phyloP scores from a whole-genome alignment of 2,113 vertebrate species.

The Megalops atlanticus region DNA sequence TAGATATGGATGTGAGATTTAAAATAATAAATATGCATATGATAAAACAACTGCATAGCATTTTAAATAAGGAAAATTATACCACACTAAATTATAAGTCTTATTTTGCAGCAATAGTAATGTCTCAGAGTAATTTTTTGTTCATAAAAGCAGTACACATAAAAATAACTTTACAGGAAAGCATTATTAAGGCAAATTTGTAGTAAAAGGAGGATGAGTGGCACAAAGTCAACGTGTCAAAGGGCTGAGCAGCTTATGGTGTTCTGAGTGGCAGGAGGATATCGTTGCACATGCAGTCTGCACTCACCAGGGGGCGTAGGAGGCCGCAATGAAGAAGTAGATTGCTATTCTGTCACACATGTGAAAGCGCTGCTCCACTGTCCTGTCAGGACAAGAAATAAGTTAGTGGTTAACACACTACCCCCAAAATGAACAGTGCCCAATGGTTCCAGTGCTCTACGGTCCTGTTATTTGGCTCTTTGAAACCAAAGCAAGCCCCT shows the following conservation, averaged over 20 bases:
- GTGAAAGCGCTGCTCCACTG: constrained; percentile 85
- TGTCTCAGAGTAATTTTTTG: too few relatives aligned
- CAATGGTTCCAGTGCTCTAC: background rate
- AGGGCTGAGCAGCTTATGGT: too few relatives aligned
- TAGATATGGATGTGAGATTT: too few relatives aligned
- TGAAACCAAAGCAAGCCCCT: background rate
- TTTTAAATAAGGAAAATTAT: too few relatives aligned
- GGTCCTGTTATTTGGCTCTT: background rate
- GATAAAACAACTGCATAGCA: too few relatives aligned
- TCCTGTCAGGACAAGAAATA: constrained; percentile 59
- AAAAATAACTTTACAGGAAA: too few relatives aligned
- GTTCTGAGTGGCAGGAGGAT: background rate
- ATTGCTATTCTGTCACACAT: constrained; percentile 94
- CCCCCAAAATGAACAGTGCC: background rate
- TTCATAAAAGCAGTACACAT: too few relatives aligned
- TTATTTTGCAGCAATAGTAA: too few relatives aligned
- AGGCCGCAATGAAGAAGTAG: constrained; percentile 92
- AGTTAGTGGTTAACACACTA: background rate
- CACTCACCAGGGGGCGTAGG: constrained; percentile 91
- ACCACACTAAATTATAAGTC: too few relatives aligned
- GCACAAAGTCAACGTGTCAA: background rate
- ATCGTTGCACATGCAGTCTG: background rate
- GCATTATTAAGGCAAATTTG: too few relatives aligned
- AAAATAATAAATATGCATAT: too few relatives aligned
- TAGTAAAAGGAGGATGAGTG: background rate